Conservation (phyloP, 2,888 invertebrate genomes). For the Coenonympha glycerion region DNA sequence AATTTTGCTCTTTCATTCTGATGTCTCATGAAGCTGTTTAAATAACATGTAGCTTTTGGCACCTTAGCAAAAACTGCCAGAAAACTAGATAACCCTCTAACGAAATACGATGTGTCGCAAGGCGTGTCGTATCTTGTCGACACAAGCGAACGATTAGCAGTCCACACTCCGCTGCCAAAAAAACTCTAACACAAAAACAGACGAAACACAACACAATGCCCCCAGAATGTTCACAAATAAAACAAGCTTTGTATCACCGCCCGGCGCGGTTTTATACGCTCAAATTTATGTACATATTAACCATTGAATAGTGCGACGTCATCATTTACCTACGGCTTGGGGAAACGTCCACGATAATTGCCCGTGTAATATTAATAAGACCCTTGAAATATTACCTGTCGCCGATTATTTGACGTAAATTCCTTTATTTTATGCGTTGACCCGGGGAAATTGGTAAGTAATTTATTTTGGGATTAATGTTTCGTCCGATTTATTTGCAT, state of each 20-base stretch:
- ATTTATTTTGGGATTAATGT: background rate
- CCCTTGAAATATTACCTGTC: constrained; percentile 31
- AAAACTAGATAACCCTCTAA: constrained; percentile 19
- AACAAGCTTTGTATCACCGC: constrained; percentile 42
- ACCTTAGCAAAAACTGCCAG: background rate
- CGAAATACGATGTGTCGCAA: constrained; percentile 26
- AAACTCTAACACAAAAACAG: constrained; percentile 41
- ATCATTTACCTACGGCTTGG: constrained; percentile 40
- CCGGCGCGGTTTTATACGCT: constrained; percentile 35
- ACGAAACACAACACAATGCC: constrained; percentile 53
- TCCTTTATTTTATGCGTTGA: constrained; percentile 28
- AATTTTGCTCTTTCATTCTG: no score
- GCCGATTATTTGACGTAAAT: constrained; percentile 14
- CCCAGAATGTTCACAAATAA: constrained; percentile 60
- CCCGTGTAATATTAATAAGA: constrained; percentile 47
- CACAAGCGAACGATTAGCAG: constrained; percentile 55
- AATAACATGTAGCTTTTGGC: no score
- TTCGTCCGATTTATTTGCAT: background rate
- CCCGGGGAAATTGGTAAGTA: background rate
- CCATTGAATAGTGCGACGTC: constrained; percentile 40
- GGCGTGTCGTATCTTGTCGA: constrained; percentile 61
- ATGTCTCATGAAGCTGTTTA: no score
- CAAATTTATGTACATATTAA: constrained; percentile 42
- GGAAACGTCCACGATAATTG: constrained; percentile 40
- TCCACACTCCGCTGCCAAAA: constrained; percentile 35